Conservation (phyloP, 1,140 invertebrate genomes). For the Drosophila santomea region DNA sequence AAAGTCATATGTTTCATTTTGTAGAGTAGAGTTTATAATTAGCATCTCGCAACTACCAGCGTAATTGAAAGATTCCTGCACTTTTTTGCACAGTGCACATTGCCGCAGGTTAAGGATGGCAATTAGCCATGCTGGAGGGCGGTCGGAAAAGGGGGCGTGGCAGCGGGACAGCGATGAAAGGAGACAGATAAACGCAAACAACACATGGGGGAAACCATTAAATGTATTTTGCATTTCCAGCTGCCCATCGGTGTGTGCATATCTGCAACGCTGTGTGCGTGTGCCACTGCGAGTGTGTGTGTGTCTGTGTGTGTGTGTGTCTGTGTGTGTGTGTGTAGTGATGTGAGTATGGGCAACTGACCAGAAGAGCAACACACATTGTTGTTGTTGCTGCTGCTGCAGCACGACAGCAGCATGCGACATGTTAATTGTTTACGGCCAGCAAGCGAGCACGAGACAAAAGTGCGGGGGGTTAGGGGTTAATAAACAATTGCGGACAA, state of each 20-base stretch:
- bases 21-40: too few relatives aligned
- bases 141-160: background rate
- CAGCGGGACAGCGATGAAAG: slow-evolving; percentile 8
- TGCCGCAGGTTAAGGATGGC: slow-evolving; percentile 4
- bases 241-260: slow-evolving; percentile 6
- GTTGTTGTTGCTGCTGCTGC: slow-evolving; percentile 33
- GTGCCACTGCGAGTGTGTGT: slow-evolving; percentile 1
- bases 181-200: slow-evolving; percentile 20
- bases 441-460: slow-evolving; percentile 22
- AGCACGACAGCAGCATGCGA: slow-evolving; percentile 48
- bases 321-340: background rate
- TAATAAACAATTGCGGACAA: slow-evolving; percentile 13
- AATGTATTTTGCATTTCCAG: slow-evolving; percentile 37
- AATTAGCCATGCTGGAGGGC: slow-evolving; percentile 14
- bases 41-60: too few relatives aligned
- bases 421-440: slow-evolving; percentile 62
- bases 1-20: too few relatives aligned
- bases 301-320: background rate
- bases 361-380: slow-evolving; percentile 28
- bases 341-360: slow-evolving; percentile 17
- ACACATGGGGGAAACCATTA: slow-evolving; percentile 23
- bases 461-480: slow-evolving; percentile 8
- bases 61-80: background rate
- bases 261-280: background rate
- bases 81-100: background rate